These are phyloP conservation scores for Eolophus roseicapilla DNA, from an alignment of 2,113 vertebrate genomes.

Conservation along the genomic window DNA sequence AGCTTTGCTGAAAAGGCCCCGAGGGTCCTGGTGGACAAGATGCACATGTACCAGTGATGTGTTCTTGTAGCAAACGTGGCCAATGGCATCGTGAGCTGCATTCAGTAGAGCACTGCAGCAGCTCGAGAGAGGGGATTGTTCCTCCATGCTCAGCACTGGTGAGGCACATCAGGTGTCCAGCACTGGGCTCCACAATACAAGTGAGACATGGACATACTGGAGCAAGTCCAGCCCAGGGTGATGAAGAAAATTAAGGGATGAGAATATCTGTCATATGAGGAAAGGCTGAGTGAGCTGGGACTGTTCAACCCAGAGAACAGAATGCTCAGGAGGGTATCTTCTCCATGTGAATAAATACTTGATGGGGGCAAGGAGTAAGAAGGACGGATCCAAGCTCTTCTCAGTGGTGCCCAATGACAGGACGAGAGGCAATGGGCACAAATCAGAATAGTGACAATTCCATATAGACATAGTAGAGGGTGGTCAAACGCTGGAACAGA, in stretches of 20 bases:
- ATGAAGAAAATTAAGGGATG: neutral
- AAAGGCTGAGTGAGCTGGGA: neutral
- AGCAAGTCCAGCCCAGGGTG: neutral
- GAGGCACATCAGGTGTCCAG: neutral
- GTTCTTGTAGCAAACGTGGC: neutral
- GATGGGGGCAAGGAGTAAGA: neutral
- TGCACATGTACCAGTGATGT: neutral
- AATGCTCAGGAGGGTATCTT: neutral
- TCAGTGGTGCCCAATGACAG: neutral
- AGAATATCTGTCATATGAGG: neutral
- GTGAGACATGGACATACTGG: neutral
- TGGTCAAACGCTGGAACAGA: neutral
- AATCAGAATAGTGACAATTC: neutral
- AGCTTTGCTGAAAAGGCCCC: neutral
- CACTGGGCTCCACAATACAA: neutral
- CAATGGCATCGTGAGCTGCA: neutral
- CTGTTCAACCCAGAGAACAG: neutral
- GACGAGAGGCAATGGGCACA: fast-evolving
- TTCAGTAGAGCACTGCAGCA: neutral
- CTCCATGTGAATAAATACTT: neutral
- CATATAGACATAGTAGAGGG: neutral
- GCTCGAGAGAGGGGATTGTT: neutral
- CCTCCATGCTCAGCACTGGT: neutral
- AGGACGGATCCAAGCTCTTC: neutral
- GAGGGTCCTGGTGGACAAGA: neutral